phyloP scores from a whole-genome alignment of 2,888 invertebrate genomes.

The Morpho helenor region DNA sequence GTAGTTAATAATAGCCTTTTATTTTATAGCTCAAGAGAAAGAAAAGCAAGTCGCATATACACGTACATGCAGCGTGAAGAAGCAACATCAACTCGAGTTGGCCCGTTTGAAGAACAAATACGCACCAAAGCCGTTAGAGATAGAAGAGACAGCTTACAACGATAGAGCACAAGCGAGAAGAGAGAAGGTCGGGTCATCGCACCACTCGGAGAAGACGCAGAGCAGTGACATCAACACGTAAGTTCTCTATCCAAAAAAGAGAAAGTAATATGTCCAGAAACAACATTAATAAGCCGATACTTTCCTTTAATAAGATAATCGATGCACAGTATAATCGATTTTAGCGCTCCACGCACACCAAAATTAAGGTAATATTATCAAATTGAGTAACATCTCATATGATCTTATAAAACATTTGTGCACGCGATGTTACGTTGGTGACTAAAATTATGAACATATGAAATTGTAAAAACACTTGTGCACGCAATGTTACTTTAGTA shows the following conservation, averaged over 20 bases:
- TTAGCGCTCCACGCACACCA: no score
- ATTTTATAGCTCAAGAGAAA: constrained; percentile 53
- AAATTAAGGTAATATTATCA: no score
- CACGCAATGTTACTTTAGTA: no score
- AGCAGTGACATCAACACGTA: constrained; percentile 89
- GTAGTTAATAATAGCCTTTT: no score
- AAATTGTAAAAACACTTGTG: no score
- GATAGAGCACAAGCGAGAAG: constrained; percentile 90
- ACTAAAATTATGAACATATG: no score
- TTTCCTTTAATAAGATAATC: neutral
- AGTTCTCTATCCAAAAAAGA: constrained; percentile 42
- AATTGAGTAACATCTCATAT: no score
- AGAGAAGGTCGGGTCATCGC: constrained; percentile 88
- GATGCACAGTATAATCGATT: no score
- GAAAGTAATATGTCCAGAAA: neutral
- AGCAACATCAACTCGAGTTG: constrained; percentile 83
- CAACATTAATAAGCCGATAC: neutral
- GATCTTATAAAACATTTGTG: no score
- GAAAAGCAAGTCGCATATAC: constrained; percentile 66
- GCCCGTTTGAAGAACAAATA: constrained; percentile 82
- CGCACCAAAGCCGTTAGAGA: constrained; percentile 52
- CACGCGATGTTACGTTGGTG: no score
- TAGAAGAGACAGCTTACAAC: constrained; percentile 76
- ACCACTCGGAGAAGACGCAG: constrained; percentile 89
- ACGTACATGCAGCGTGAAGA: constrained; percentile 73